Evolutionary conservation across 2,888 invertebrate genomes (phyloP).

Genomic region (Eupithecia exiguata): DNA sequence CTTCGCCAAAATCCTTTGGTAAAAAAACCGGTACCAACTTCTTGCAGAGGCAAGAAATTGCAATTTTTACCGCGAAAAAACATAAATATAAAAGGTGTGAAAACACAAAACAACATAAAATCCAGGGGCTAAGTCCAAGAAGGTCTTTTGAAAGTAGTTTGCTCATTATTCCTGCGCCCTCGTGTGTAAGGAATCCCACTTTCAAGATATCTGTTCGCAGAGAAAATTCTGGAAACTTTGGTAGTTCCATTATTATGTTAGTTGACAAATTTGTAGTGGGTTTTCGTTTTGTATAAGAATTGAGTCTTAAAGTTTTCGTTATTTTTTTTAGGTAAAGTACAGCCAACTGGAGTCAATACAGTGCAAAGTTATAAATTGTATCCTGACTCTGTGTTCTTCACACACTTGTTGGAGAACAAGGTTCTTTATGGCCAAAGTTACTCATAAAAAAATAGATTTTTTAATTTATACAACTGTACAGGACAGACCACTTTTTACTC

Average conservation of each 20-base stretch:
- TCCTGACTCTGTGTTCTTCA: no score
- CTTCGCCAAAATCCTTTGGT: not conserved
- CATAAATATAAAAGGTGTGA: conserved; percentile 4
- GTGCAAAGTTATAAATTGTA: no score
- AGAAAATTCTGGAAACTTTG: conserved; percentile 29
- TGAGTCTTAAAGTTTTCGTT: not conserved
- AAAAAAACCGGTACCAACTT: not conserved
- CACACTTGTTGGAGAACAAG: no score
- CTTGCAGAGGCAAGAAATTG: not conserved
- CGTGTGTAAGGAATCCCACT: conserved; percentile 63
- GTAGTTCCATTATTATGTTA: conserved; percentile 20
- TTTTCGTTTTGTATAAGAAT: not conserved
- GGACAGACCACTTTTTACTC: no score
- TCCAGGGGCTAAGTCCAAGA: conserved; percentile 42
- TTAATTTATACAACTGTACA: no score
- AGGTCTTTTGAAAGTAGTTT: conserved; percentile 60
- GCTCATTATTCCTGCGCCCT: conserved; percentile 74
- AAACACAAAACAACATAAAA: conserved; percentile 14
- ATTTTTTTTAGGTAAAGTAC: not conserved
- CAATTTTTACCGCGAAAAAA: not conserved
- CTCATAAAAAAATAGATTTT: no score
- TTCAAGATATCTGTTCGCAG: conserved; percentile 35
- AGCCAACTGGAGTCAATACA: no score
- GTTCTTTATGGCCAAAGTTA: no score
- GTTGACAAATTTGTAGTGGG: conserved; percentile 11